Evolutionary conservation across 1,140 invertebrate species (phyloP).

Genomic region (Steinernema khuongi): DNA sequence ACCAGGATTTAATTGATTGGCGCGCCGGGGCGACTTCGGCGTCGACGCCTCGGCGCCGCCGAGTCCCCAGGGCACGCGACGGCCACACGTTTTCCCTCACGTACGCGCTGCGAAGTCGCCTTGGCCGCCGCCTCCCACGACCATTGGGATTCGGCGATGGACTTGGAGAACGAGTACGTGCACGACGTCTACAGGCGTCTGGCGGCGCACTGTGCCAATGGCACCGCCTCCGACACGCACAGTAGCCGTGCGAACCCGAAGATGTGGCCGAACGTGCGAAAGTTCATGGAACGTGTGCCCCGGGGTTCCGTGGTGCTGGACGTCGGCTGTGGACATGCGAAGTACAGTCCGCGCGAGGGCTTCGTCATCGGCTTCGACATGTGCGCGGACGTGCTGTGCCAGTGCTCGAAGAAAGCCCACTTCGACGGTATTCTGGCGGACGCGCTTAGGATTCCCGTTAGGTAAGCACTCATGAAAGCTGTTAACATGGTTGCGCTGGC

Average conservation of each 20-base stretch:
- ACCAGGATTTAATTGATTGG: slow-evolving; percentile 6
- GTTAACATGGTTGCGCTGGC: too few species aligned
- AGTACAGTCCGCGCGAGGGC: slow-evolving; percentile 25
- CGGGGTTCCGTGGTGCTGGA: slow-evolving; percentile 10
- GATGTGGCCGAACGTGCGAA: slow-evolving; percentile 17
- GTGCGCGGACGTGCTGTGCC: slow-evolving; percentile 26
- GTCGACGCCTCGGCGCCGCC: not conserved
- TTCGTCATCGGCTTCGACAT: slow-evolving; percentile 33
- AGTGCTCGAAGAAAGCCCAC: slow-evolving; percentile 2
- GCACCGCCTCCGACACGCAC: not conserved
- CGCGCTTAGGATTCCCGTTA: slow-evolving; percentile 28
- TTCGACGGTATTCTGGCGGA: slow-evolving; percentile 26
- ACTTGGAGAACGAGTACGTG: slow-evolving; percentile 32
- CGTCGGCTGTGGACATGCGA: slow-evolving; percentile 33
- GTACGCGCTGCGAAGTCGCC: not conserved
- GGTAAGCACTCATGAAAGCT: not conserved
- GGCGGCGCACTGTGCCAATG: slow-evolving; percentile 25
- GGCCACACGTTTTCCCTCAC: not conserved
- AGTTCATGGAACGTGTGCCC: slow-evolving; percentile 18
- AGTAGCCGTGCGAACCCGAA: not conserved
- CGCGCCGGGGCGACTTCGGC: not conserved
- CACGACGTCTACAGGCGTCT: slow-evolving; percentile 31
- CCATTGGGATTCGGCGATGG: slow-evolving; percentile 11
- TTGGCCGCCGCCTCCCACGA: not conserved
- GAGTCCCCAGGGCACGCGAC: not conserved